A percentile compares a stretch with the other conserved stretches of the same genome.
Evolutionary conservation across 2,888 invertebrate genomes (phyloP).

Genomic region (Melieria omissa): DNA sequence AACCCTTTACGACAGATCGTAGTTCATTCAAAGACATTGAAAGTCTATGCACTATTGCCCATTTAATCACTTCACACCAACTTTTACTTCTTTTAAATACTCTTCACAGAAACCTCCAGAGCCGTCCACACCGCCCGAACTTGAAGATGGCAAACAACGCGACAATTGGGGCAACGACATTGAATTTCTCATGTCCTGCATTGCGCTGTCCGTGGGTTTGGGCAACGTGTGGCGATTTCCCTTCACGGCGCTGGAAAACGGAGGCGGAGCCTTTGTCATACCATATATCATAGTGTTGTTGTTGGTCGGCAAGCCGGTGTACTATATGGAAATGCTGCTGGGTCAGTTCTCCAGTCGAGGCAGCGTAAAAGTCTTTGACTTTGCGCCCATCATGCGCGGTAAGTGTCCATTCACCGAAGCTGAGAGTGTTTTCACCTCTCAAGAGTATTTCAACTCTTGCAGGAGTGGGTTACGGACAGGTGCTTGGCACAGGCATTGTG

Average conservation of each 20-base stretch:
- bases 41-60: not conserved
- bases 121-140: conserved; percentile 5
- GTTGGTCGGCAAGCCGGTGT: conserved; percentile 75
- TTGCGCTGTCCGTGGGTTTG: conserved; percentile 72
- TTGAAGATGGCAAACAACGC: conserved; percentile 40
- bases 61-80: not conserved
- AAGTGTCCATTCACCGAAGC: conserved; percentile 34
- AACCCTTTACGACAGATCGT: no score
- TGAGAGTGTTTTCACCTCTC: not conserved
- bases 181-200: conserved; percentile 74
- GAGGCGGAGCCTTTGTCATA: conserved; percentile 76
- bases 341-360: conserved; percentile 80
- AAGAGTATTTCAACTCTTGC: not conserved
- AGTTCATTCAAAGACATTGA: not conserved
- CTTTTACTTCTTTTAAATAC: not conserved
- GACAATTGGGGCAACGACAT: conserved; percentile 72
- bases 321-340: conserved; percentile 78
- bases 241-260: conserved; percentile 74
- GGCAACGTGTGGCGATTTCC: conserved; percentile 78
- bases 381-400: conserved; percentile 78
- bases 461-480: conserved; percentile 72
- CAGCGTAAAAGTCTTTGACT: conserved; percentile 74
- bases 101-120: conserved; percentile 11
- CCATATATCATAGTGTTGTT: conserved; percentile 75
- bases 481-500: conserved; percentile 69